phyloP scores from a whole-genome alignment of 37 sponge, comb jelly and placozoan genomes.

The Bolinopsis microptera region DNA sequence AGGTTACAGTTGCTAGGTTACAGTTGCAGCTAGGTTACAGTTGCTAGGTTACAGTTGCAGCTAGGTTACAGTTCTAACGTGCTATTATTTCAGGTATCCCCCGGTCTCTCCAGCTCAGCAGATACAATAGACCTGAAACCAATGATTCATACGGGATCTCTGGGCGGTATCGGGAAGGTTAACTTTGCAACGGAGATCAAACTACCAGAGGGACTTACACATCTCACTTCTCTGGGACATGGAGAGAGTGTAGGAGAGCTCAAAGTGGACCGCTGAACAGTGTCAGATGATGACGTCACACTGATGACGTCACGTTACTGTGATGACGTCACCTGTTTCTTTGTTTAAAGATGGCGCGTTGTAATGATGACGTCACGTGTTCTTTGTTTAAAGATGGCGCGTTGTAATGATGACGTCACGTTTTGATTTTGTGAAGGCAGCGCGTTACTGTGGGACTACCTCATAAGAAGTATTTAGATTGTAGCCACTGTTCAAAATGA shows the following conservation, averaged over 20 bases:
- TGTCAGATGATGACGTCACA: not conserved
- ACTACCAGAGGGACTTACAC: not conserved
- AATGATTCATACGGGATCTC: not conserved
- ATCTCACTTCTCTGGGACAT: not conserved
- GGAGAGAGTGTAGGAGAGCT: not conserved
- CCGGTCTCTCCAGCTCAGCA: not conserved
- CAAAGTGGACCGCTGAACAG: conserved; percentile 1
- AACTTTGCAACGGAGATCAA: not conserved
- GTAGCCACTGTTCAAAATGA: too few species aligned
- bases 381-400: too few species aligned
- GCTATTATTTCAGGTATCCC: not conserved
- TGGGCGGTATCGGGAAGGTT: not conserved
- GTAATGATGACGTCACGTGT: too few species aligned
- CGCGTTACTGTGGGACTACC: too few species aligned
- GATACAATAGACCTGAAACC: not conserved
- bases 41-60: too few species aligned
- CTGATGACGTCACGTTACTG: not conserved
- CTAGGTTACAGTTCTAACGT: too few species aligned
- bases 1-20: too few species aligned
- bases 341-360: too few species aligned
- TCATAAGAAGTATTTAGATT: too few species aligned
- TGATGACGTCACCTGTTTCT: not conserved
- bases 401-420: too few species aligned
- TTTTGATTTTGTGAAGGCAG: too few species aligned
- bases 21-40: too few species aligned